phyloP scores from a whole-genome alignment of 1,140 invertebrate genomes.

The Akabosia matsudoensis region DNA sequence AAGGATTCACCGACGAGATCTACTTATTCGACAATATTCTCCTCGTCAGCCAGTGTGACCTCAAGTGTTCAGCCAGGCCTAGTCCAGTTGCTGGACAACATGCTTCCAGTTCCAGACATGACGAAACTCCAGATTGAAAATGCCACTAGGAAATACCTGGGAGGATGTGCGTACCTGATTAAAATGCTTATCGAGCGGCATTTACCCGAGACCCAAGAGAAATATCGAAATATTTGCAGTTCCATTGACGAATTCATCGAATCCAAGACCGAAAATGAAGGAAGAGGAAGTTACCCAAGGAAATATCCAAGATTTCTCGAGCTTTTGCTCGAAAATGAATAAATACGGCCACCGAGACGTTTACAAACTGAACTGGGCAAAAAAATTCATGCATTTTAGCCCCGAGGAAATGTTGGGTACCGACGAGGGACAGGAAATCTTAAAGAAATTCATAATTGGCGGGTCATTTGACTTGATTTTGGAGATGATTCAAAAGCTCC shows the following conservation, averaged over 20 bases:
- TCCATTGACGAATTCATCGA: not conserved
- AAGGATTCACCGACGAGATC: no score
- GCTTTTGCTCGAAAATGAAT: constrained; percentile 22
- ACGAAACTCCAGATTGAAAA: not conserved
- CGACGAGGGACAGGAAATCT: not conserved
- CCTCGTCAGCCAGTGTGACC: no score
- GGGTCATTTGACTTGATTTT: not conserved
- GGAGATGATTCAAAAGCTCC: not conserved
- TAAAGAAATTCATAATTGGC: constrained; percentile 11
- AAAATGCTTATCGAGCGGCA: constrained; percentile 19
- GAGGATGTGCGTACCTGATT: constrained; percentile 26
- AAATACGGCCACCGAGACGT: constrained; percentile 1
- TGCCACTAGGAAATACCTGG: constrained; percentile 25
- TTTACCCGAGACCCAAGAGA: not conserved
- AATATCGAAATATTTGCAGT: not conserved
- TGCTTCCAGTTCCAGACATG: not conserved
- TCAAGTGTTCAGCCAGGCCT: no score
- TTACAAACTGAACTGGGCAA: constrained; percentile 30
- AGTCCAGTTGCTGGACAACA: no score
- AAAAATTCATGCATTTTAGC: constrained; percentile 24
- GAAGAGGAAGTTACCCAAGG: constrained; percentile 25
- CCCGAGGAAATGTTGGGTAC: constrained; percentile 3
- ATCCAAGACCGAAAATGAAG: constrained; percentile 21
- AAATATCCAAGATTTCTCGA: constrained; percentile 2
- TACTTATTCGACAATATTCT: no score